Evolutionary conservation across 2,113 vertebrate species (phyloP).

Genomic region (Gopherus evgoodei): DNA sequence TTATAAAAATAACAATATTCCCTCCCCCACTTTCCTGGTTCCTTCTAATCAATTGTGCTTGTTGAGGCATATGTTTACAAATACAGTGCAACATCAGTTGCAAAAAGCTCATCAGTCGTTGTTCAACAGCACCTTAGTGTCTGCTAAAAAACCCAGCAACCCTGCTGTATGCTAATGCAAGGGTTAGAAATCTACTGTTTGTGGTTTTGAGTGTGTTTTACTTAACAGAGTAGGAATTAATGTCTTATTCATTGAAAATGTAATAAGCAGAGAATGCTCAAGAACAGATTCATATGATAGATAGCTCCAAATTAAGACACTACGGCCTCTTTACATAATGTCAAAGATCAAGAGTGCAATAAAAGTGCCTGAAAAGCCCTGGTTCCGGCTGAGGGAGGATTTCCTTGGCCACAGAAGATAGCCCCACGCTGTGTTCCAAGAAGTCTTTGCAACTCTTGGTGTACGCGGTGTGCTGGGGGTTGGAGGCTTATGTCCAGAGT

Average conservation of each 20-base stretch:
- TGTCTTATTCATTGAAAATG: not conserved
- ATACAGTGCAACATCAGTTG: not conserved
- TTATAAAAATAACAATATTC: conserved; percentile 33
- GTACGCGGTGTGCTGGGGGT: not conserved
- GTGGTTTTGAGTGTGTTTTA: not conserved
- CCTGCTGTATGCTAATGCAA: not conserved
- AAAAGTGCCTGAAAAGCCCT: not conserved
- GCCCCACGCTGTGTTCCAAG: too few species aligned
- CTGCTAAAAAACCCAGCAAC: not conserved
- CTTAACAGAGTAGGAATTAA: conserved; percentile 3
- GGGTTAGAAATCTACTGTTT: conserved; percentile 2
- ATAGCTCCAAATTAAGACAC: not conserved
- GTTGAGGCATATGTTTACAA: conserved; percentile 1
- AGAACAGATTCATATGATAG: not conserved
- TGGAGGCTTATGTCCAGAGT: not conserved
- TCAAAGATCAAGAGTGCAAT: not conserved
- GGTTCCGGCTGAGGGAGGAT: not conserved
- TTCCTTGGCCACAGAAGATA: not conserved
- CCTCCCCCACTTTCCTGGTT: conserved; percentile 13
- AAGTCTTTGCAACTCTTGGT: not conserved
- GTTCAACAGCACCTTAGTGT: not conserved
- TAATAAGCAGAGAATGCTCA: not conserved
- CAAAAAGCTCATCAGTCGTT: not conserved
- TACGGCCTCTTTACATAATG: rapidly evolving
- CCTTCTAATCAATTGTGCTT: conserved; percentile 25